Percentiles rank a stretch among this genome's conserved stretches.
These are phyloP conservation scores for Megastigmus dorsalis DNA, from an alignment of 2,888 invertebrate species.

Conservation along the genomic window DNA sequence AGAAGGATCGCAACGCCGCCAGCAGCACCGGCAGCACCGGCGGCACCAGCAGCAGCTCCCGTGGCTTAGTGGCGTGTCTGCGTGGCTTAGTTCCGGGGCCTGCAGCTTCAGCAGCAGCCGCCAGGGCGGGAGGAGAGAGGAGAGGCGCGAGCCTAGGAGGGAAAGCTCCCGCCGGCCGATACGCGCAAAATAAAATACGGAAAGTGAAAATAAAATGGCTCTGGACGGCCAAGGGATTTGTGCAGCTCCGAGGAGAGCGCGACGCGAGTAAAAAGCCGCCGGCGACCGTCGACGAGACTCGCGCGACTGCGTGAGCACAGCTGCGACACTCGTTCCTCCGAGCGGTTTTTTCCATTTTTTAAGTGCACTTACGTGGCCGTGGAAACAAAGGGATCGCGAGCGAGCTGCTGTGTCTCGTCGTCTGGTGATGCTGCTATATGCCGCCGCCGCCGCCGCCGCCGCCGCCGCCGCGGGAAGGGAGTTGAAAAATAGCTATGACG, in stretches of 20 bases:
- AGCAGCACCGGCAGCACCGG: no score
- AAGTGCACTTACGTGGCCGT: slow-evolving; percentile 62
- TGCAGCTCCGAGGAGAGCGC: slow-evolving; percentile 55
- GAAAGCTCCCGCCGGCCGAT: slow-evolving; percentile 44
- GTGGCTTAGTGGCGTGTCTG: slow-evolving; percentile 59
- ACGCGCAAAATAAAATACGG: slow-evolving; percentile 65
- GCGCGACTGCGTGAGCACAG: slow-evolving; percentile 60
- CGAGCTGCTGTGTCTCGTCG: not conserved
- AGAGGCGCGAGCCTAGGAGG: not conserved
- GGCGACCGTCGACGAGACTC: slow-evolving; percentile 51
- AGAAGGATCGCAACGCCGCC: slow-evolving; percentile 8
- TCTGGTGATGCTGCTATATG: no score
- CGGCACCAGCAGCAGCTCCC: no score
- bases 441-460: not conserved
- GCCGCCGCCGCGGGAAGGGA: not conserved
- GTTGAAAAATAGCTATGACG: not conserved
- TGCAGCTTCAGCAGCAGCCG: no score
- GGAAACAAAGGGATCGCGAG: slow-evolving; percentile 52
- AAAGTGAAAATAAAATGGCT: slow-evolving; percentile 69
- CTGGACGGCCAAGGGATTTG: slow-evolving; percentile 61
- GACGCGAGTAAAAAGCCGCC: slow-evolving; percentile 31
- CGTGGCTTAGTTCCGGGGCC: slow-evolving; percentile 62
- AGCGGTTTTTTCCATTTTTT: slow-evolving; percentile 64
- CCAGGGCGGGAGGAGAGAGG: not conserved
- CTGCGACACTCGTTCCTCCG: slow-evolving; percentile 61